Conservation (phyloP, 2,888 invertebrate species). For the Pterostichus niger region DNA sequence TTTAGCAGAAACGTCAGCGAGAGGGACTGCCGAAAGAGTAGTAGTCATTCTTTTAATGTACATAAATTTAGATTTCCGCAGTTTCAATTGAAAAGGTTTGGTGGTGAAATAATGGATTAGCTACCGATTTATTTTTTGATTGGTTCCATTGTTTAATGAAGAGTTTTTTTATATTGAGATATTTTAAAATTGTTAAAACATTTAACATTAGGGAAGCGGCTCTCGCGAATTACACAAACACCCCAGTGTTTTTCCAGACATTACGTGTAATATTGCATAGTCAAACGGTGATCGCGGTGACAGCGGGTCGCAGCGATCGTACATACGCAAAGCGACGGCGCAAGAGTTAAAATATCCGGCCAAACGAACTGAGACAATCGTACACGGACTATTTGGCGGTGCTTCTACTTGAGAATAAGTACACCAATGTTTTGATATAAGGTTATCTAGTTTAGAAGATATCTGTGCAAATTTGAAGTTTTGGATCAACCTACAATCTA, state of each 20-base stretch:
- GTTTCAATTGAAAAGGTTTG: conserved; percentile 68
- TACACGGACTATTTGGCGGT: neutral
- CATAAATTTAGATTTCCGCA: conserved; percentile 68
- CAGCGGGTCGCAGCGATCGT: neutral
- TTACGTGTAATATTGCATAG: no score
- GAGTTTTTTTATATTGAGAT: no score
- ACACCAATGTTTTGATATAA: neutral
- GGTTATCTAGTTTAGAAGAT: neutral
- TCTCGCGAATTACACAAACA: no score
- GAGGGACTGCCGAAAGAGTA: conserved; percentile 48
- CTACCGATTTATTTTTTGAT: conserved; percentile 70
- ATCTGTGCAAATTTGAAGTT: neutral
- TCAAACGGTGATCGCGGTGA: neutral
- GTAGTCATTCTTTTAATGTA: conserved; percentile 37
- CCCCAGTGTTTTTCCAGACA: no score
- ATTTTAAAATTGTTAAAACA: no score
- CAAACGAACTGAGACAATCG: neutral
- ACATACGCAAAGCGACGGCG: neutral
- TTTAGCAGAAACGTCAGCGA: no score
- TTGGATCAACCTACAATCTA: neutral
- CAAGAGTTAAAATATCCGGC: neutral
- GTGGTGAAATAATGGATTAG: conserved; percentile 69
- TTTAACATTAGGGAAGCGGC: no score
- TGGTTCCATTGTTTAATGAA: no score
- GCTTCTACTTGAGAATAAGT: neutral